Base-by-base conservation (phyloP, 1,140 invertebrate genomes). In the Helicoverpa zea region DNA sequence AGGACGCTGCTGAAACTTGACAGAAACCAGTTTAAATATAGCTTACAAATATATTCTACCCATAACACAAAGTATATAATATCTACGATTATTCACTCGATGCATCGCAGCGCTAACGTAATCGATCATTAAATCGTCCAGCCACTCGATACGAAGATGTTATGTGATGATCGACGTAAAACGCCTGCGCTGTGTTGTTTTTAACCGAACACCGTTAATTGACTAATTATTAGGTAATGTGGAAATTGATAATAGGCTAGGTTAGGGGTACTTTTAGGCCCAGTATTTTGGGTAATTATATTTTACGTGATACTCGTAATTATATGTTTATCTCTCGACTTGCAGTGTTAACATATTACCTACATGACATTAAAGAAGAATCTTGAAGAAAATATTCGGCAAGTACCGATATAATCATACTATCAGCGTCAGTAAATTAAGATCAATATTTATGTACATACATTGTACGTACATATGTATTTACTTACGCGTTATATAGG, bases 121-220 rank as follows among this genome's bases (percentile, higher is more conserved):
- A 77, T 64, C 16, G 61, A 35, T 77, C 16, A 77, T 77, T 77
- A 77, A 77, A 77, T 66, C 49, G 61, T 43, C 61, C 49, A 64
- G 66, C 61, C 49, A 56, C 2, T 66, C 49, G 75, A 4, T 77
- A 54, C 75, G 30, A 66, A 56, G 14, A 76, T n/a, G 16, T 52
- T 77, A 64, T 77, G 43, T 35, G 73, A 63, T 54, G 47, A 5
- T 35, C 10, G 35, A 49, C 30, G 23, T 59, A 77, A 77, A 54
- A 56, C 75, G n/a, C 18, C 14, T n/a, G 43, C 23, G 29, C 59
- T n/a, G 5, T 35, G 14, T 13, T 47, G 43, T 68, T 49, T 68
- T 49, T 49, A 18, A 49, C 12, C 18, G 16, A 43, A 11, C 12
- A 2, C 18, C 11, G 43, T 16, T 68, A 68, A 68, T 68, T 68